Base-by-base conservation (phyloP, 2,888 invertebrate species). In the Caenorhabditis plicata region DNA sequence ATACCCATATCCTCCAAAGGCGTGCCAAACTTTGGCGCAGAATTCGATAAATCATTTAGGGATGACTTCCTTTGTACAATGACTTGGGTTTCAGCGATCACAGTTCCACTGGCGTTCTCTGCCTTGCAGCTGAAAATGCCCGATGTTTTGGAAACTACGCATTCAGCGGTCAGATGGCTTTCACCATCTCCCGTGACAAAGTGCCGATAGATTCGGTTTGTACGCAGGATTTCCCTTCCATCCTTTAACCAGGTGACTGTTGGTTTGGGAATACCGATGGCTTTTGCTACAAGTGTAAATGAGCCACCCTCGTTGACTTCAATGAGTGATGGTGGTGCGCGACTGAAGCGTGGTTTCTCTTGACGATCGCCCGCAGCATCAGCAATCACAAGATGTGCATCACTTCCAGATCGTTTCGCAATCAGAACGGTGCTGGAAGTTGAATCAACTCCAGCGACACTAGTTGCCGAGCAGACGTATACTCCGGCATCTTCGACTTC, bases 101-200 rank as follows among this genome's bases (percentile, higher is more conserved):
- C 69, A 13, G 40, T 41, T 46, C 83, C 84, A 15, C 81, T 81
- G 5, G 70, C 57, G 71, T 84, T 84, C 52, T 80, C 76, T 2
- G 83, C 83, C 33, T 77, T 64, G 71, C 83, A 84, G 1, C 82
- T 82, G 69, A 83, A 84, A 33, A 82, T 81, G 11, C 83, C 84
- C 61, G 82, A 82, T 55, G 74, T 70, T 54, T 71, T 75, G 22
- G 58, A 56, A 36, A 74, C 72, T 40, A 72, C 73, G 33, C 71
- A 72, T 32, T 73, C 75, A 22, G 73, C 67, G 15, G 55, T 41
- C 15, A 77, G 51, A 41, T 75, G 70, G 22, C 58, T 52, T 44
- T 77, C 76, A 13, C 73, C 74, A 33, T 68, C 68, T 40, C 71
- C 73, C 17, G 71, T 72, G 20, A 75, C 63, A 29, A 49, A 63